A percentile compares a stretch with the other conserved stretches of the same genome.
phyloP scores from a whole-genome alignment of 2,888 invertebrate genomes.

The Erebia ligea region DNA sequence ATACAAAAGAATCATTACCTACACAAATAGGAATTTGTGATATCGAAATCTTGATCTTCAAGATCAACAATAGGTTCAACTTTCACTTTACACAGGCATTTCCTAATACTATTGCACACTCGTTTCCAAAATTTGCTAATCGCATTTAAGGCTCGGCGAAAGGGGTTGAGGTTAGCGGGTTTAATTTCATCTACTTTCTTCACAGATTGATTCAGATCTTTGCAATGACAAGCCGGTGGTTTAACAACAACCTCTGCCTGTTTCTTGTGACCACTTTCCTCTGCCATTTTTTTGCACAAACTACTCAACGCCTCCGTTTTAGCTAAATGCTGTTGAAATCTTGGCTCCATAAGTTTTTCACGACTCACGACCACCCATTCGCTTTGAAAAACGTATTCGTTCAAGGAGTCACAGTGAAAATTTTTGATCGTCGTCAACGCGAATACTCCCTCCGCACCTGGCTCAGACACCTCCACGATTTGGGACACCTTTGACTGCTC shows the following conservation, averaged over 20 bases:
- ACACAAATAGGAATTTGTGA: slow-evolving; percentile 63
- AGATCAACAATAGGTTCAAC: slow-evolving; percentile 38
- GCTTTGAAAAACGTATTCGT: slow-evolving; percentile 67
- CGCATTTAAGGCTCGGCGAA: slow-evolving; percentile 49
- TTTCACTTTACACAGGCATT: slow-evolving; percentile 47
- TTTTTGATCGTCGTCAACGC: slow-evolving; percentile 71
- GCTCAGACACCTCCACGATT: slow-evolving; percentile 46
- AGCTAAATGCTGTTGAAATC: slow-evolving; percentile 60
- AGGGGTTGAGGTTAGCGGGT: slow-evolving; percentile 43
- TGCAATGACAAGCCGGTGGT: slow-evolving; percentile 69
- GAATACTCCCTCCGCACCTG: slow-evolving; percentile 55
- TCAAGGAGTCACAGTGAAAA: slow-evolving; percentile 62
- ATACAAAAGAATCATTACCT: slow-evolving; percentile 59
- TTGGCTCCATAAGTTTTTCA: slow-evolving; percentile 63
- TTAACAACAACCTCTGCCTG: slow-evolving; percentile 55
- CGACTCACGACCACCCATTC: slow-evolving; percentile 70
- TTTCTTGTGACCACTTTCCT: slow-evolving; percentile 50
- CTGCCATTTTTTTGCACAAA: slow-evolving; percentile 59
- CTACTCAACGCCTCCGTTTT: slow-evolving; percentile 57
- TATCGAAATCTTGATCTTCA: slow-evolving; percentile 44
- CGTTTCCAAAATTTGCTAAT: slow-evolving; percentile 44
- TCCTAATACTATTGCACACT: slow-evolving; percentile 51
- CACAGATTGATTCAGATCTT: slow-evolving; percentile 45
- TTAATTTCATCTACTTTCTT: slow-evolving; percentile 46
- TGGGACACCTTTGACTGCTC: slow-evolving; percentile 38